Base-by-base conservation (phyloP, 2,797 vertebrate species). In the Takifugu rubripes region DNA sequence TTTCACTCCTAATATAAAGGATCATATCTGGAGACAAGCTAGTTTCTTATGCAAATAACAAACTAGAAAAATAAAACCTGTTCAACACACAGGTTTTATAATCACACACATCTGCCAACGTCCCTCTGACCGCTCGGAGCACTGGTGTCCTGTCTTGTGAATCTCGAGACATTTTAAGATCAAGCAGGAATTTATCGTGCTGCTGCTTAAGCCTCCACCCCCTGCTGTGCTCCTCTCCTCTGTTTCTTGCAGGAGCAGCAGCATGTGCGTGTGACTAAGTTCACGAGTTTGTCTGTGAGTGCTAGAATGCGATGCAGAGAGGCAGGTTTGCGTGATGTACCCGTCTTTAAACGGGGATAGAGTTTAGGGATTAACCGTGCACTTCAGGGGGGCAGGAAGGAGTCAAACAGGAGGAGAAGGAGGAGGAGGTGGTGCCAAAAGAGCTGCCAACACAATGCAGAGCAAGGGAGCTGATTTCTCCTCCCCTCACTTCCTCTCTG, bases 301-400 rank as follows among this genome's bases (percentile, higher is more conserved):
- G 69, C 65, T 44, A 55, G 70, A 78, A 74, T 25, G 69, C 76
- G 70, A 74, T 75, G 70, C 72, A 74, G 77, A 63, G 64, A 45
- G 69, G 74, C 66, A 72, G 72, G 85, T 82, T 85, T 75, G 84
- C 87, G 75, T 87, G 84, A 89, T 81, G 74, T 78, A 57, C 62
- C 68, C 54, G 68, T 72, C 65, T 81, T 84, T 80, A 82, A 81
- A 82, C 64, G 66, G 76, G 76, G 73, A 76, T 72, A 72, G 79
- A 81, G 78, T 24, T 84, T 78, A 82, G 81, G 79, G 84, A 89
- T 89, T 90, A 89, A 78, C 69, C 24, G 59, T 78, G 83, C 84
- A 83, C 81, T 85, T 80, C 75, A 77, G 84, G 82, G 81, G 80
- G 81, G 77, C 75, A 83, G 65, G 71, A 78, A 70, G 65, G 66